phyloP scores from a whole-genome alignment of 2,797 vertebrate genomes.

The Salmo trutta region DNA sequence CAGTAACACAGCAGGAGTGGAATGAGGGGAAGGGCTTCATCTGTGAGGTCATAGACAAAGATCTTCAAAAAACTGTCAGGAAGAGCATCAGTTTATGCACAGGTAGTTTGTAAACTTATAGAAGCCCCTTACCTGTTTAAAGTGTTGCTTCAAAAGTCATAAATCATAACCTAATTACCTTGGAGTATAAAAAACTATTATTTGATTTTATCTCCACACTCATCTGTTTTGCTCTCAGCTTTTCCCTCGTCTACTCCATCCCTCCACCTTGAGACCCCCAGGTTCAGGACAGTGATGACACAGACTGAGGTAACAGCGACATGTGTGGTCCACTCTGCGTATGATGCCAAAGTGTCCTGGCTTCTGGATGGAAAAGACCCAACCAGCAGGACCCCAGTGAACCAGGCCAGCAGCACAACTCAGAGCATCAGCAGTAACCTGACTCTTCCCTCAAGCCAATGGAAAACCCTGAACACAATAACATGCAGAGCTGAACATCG shows the following conservation, averaged over 20 bases:
- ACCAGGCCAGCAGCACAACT: fast-evolving
- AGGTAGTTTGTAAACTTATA: slow-evolving; percentile 45
- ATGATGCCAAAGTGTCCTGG: slow-evolving; percentile 49
- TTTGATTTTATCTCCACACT: too few relatives aligned
- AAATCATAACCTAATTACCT: too few relatives aligned
- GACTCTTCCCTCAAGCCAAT: slow-evolving; percentile 6
- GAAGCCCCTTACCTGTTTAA: too few relatives aligned
- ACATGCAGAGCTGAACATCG: slow-evolving; percentile 61
- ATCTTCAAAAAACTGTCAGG: fast-evolving
- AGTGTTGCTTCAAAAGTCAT: too few relatives aligned
- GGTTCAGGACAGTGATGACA: slow-evolving; percentile 41
- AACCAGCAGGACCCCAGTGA: fast-evolving
- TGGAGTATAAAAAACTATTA: too few relatives aligned
- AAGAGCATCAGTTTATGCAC: slow-evolving; percentile 52
- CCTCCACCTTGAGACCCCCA: slow-evolving; percentile 55
- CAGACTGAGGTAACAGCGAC: slow-evolving; percentile 4
- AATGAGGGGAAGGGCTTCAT: slow-evolving; percentile 39
- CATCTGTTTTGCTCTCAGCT: slow-evolving; percentile 28
- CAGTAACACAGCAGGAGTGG: slow-evolving; percentile 54
- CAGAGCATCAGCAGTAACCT: slow-evolving; percentile 33
- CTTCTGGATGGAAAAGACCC: fast-evolving
- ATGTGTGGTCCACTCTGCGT: slow-evolving; percentile 48
- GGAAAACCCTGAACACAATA: slow-evolving; percentile 34
- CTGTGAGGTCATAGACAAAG: slow-evolving; percentile 58
- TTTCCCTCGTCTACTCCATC: slow-evolving; percentile 17